phyloP scores from a whole-genome alignment of 2,113 vertebrate species.

The Geococcyx californianus region DNA sequence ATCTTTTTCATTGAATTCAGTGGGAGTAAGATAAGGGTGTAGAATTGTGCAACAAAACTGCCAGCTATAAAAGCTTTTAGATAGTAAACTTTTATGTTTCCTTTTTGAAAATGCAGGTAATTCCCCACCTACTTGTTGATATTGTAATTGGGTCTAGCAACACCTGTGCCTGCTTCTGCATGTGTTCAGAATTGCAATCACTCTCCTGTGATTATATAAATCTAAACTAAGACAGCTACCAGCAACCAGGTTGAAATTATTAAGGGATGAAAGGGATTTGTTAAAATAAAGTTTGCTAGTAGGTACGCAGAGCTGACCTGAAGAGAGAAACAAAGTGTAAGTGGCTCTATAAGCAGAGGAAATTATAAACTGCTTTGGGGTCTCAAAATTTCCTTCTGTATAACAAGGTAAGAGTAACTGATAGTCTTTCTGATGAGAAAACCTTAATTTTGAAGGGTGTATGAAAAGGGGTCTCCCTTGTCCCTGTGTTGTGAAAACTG shows the following conservation, averaged over 20 bases:
- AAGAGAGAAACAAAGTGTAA: accelerated
- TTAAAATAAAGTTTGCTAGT: not conserved
- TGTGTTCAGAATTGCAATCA: not conserved
- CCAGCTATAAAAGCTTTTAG: not conserved
- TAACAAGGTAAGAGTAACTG: not conserved
- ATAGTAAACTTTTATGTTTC: not conserved
- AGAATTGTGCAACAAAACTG: not conserved
- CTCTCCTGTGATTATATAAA: not conserved
- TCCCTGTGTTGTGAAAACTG: not conserved
- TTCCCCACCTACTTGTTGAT: not conserved
- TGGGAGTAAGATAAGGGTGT: not conserved
- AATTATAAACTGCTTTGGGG: accelerated
- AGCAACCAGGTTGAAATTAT: not conserved
- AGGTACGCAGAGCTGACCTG: accelerated
- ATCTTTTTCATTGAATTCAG: not conserved
- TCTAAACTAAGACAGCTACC: no score
- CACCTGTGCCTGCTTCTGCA: not conserved
- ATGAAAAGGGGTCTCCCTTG: not conserved
- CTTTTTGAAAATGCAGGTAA: not conserved
- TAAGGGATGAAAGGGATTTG: not conserved
- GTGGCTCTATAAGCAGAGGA: accelerated
- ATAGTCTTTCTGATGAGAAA: not conserved
- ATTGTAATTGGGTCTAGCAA: not conserved
- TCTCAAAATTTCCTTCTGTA: not conserved
- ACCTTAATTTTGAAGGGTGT: accelerated